phyloP scores from a whole-genome alignment of 2,797 vertebrate genomes.

The Synanceia verrucosa region DNA sequence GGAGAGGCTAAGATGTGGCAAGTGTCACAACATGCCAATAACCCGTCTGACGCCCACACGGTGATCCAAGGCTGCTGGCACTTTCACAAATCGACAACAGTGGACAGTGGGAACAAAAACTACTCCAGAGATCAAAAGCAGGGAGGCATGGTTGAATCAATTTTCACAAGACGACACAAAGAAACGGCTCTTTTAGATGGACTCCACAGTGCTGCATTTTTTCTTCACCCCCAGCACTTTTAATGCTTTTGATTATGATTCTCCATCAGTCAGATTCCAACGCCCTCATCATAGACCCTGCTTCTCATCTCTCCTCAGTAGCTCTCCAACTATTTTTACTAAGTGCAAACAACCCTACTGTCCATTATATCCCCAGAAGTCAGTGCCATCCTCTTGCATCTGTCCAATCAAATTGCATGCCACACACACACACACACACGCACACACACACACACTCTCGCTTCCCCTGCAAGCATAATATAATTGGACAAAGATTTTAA shows the following conservation, averaged over 20 bases:
- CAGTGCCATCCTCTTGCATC: conserved; percentile 18
- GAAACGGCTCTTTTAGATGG: conserved; percentile 18
- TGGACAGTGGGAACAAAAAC: conserved; percentile 28
- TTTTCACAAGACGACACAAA: conserved; percentile 24
- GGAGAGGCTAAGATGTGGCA: conserved; percentile 14
- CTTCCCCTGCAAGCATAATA: conserved; percentile 44
- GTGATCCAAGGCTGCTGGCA: conserved; percentile 1
- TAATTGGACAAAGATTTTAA: conserved; percentile 76
- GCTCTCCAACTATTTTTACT: conserved; percentile 32
- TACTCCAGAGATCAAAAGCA: conserved; percentile 33
- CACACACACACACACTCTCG: neutral
- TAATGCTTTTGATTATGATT: conserved; percentile 47
- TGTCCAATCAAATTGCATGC: conserved; percentile 38
- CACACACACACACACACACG: neutral
- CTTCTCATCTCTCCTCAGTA: conserved; percentile 28
- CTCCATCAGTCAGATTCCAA: conserved; percentile 38
- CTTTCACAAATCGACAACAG: conserved; percentile 29
- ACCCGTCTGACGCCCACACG: conserved; percentile 23
- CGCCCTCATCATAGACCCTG: conserved; percentile 26
- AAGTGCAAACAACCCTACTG: conserved; percentile 39
- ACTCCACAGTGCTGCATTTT: conserved; percentile 26
- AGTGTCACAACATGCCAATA: conserved; percentile 43
- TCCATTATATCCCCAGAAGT: conserved; percentile 41
- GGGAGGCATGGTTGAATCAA: conserved; percentile 5
- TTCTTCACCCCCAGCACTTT: conserved; percentile 19